Conservation (phyloP, 2,888 invertebrate species). For the Fragum fragum region DNA sequence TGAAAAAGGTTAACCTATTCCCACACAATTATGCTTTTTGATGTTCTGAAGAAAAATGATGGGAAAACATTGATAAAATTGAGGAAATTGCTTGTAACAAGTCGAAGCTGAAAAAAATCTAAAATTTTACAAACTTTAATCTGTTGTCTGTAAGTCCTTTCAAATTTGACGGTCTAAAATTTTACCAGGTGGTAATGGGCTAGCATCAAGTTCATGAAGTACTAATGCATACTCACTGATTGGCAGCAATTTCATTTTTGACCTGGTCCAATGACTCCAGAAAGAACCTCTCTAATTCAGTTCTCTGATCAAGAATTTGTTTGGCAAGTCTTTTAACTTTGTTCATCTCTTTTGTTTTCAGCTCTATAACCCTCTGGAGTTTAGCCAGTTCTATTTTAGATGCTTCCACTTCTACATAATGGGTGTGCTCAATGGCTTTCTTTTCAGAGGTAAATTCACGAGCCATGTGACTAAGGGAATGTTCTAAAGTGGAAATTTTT, state of each 20-base stretch:
- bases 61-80: background rate
- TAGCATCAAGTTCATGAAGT: too few relatives aligned
- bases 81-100: background rate
- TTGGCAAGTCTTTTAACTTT: constrained; percentile 86
- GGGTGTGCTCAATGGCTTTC: constrained; percentile 69
- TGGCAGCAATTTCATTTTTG: constrained; percentile 83
- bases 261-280: constrained; percentile 85
- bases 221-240: constrained; percentile 84
- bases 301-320: constrained; percentile 86
- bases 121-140: too few relatives aligned
- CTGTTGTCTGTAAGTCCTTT: too few relatives aligned
- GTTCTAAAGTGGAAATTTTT: constrained; percentile 84
- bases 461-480: constrained; percentile 85
- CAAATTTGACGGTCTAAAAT: too few relatives aligned
- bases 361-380: constrained; percentile 84
- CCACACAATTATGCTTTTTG: background rate
- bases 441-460: constrained; percentile 85
- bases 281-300: constrained; percentile 86
- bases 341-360: constrained; percentile 86
- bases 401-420: constrained; percentile 82
- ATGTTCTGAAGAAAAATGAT: background rate
- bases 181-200: too few relatives aligned
- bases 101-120: background rate
- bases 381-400: constrained; percentile 83
- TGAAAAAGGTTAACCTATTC: background rate